Base-by-base conservation (phyloP, 2,888 invertebrate species). In the Lycaena phlaeas region DNA sequence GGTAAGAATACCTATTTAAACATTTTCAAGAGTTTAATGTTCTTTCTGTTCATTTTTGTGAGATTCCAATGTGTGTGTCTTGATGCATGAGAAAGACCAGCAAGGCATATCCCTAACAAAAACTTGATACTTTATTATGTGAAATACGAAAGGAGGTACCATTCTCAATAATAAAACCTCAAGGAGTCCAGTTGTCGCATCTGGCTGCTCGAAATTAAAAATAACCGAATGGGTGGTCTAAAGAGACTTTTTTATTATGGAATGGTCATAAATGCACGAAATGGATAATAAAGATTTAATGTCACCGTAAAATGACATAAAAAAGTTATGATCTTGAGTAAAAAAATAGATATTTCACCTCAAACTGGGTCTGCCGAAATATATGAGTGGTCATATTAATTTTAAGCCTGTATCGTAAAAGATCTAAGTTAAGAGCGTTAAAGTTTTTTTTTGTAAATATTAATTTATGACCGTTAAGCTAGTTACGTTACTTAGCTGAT, bases 241-340 rank as follows among this genome's bases (percentile, higher is more conserved):
- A 49, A 49, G 48, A 49, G 49, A 45, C 44, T 48, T 49, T n/a
- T 52, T 39, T 48, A 14, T 14, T 7, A 17, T 17, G 10, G 11
- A 44, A 43, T 40, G 26, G 25, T 39, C 42, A 45, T 51, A 49
- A 51, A 48, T 44, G 46, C 40, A 45, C 37, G 27, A 36, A 30
- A 44, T 40, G 27, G 39, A 30, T 18, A 36, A 43, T 52, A 52
- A 52, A 51, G 42, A 43, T 48, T 51, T 52, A 41, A 52, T 52
- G 49, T 15, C 39, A 45, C 46, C 44, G 43, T 49, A 50, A 49
- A 48, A 43, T 44, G 42, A 44, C 45, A 48, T 49, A 49, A 50
- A 50, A 49, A 50, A 46, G 46, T 51, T 51, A 52, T 48, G 46
- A 42, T 38, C 22, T 45, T 45, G 44, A 44, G 41, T 45, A 46